Evolutionary conservation across 2,113 vertebrate species (phyloP).

Genomic region (human): GRCh38 chr2:67395501-67396000

Average conservation of each 20-base stretch:
- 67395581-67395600: neutral
- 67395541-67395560: neutral
- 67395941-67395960: neutral
- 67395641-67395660: neutral
- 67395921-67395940: neutral
- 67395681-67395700: neutral
- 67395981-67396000: neutral
- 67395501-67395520: neutral
- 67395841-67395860: neutral
- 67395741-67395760: neutral
- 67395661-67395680: slow-evolving; percentile 47
- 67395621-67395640: neutral
- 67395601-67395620: neutral
- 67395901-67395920: neutral
- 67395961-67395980: neutral
- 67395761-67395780: neutral
- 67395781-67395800: neutral
- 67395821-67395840: neutral
- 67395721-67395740: neutral
- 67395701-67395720: slow-evolving; percentile 12
- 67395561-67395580: neutral
- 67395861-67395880: neutral
- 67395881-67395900: neutral
- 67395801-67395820: neutral
- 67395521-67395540: neutral